Percentiles rank a stretch among this genome's conserved stretches.
Conservation (phyloP, 2,888 invertebrate species). For the Hypercompe scribonia region DNA sequence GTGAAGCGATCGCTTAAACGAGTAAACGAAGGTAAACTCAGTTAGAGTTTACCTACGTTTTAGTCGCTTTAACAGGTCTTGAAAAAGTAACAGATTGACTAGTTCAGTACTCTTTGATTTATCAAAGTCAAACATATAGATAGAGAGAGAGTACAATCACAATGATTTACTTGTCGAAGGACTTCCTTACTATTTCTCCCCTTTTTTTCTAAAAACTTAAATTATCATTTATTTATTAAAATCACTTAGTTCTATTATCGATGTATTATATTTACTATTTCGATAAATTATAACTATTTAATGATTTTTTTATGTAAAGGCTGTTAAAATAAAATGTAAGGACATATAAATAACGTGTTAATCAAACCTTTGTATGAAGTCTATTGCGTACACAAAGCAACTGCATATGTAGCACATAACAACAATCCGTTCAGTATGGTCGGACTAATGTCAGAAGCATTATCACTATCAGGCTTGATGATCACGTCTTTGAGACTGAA, state of each 20-base stretch:
- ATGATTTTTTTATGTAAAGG: too few species aligned
- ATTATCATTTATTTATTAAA: too few species aligned
- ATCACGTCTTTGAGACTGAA: constrained; percentile 11
- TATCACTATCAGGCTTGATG: constrained; percentile 6
- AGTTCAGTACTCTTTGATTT: neutral
- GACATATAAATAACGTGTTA: neutral
- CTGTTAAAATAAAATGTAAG: too few species aligned
- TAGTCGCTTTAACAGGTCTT: neutral
- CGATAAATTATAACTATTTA: too few species aligned
- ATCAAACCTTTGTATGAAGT: constrained; percentile 70
- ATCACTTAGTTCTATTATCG: too few species aligned
- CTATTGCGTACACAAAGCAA: constrained; percentile 68
- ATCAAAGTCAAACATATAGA: neutral
- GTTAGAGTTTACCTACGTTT: neutral
- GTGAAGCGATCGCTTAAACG: too few species aligned
- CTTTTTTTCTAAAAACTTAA: neutral
- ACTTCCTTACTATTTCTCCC: neutral
- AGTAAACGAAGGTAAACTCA: too few species aligned
- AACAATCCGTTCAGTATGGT: constrained; percentile 31
- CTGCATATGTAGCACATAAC: constrained; percentile 73
- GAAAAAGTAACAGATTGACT: neutral
- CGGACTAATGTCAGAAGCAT: constrained; percentile 16
- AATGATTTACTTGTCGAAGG: neutral
- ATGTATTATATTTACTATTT: too few species aligned
- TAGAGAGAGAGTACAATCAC: neutral